phyloP scores from a whole-genome alignment of 2,888 invertebrate genomes.

The Portevinia maculata region DNA sequence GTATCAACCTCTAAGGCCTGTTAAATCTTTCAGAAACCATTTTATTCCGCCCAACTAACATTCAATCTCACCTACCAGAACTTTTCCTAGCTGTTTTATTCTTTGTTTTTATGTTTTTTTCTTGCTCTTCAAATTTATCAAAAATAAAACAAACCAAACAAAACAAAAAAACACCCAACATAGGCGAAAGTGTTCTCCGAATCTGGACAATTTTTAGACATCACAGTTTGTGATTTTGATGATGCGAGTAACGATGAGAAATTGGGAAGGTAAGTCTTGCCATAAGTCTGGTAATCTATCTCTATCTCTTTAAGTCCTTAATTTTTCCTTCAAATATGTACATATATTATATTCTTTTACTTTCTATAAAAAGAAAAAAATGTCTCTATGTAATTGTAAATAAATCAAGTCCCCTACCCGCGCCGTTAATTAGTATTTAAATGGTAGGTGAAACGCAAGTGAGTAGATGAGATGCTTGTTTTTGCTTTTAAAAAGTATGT shows the following conservation, averaged over 20 bases:
- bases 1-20: too few species aligned
- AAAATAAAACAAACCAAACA: conserved; percentile 38
- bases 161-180: conserved; percentile 56
- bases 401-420: conserved; percentile 39
- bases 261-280: conserved; percentile 91
- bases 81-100: conserved; percentile 69
- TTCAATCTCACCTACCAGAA: conserved; percentile 63
- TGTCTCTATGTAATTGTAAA: conserved; percentile 65
- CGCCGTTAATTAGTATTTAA: conserved; percentile 40
- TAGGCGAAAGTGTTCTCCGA: conserved; percentile 82
- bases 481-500: not conserved
- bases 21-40: not conserved
- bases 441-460: conserved; percentile 61
- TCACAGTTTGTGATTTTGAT: conserved; percentile 94
- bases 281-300: conserved; percentile 8
- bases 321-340: conserved; percentile 6
- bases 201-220: conserved; percentile 83
- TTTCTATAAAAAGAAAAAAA: conserved; percentile 43
- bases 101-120: conserved; percentile 75
- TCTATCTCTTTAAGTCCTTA: conserved; percentile 24
- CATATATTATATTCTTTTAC: conserved; percentile 27
- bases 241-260: conserved; percentile 94
- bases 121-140: conserved; percentile 69
- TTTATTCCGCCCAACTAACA: not conserved
- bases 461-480: conserved; percentile 45